A percentile compares a stretch with the other conserved stretches of the same genome.
phyloP scores from a whole-genome alignment of 2,797 vertebrate genomes.

The Euphonia xanthogaster region DNA sequence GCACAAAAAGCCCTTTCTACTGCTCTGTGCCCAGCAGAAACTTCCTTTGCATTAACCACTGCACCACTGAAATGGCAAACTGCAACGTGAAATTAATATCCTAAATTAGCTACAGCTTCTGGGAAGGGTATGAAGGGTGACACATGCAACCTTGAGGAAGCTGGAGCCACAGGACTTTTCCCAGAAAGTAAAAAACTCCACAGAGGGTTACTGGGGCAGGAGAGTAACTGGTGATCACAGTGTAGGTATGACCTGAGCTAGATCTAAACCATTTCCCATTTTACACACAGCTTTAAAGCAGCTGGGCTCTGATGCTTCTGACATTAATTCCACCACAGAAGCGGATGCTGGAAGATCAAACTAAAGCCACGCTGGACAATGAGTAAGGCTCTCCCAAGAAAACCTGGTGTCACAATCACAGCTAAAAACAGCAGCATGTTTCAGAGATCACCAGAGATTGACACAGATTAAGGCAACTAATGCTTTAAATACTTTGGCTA shows the following conservation, averaged over 20 bases:
- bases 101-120: background rate
- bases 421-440: background rate
- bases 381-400: background rate
- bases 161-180: background rate
- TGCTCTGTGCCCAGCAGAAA: background rate
- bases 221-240: background rate
- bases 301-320: background rate
- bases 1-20: background rate
- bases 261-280: background rate
- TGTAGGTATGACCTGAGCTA: background rate
- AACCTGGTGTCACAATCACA: background rate
- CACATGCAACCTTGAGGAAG: accelerated
- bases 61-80: background rate
- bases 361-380: background rate
- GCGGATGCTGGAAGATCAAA: accelerated
- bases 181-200: background rate
- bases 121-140: background rate
- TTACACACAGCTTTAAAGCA: background rate
- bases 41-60: background rate
- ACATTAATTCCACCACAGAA: background rate
- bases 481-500: background rate
- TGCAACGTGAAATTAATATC: background rate
- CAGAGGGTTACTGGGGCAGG: background rate
- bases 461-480: background rate
- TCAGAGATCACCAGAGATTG: background rate